Percentiles rank a stretch among this genome's conserved stretches.
phyloP scores from a whole-genome alignment of 37 sponge, comb jelly and placozoan genomes.

The Crambe crambe region DNA sequence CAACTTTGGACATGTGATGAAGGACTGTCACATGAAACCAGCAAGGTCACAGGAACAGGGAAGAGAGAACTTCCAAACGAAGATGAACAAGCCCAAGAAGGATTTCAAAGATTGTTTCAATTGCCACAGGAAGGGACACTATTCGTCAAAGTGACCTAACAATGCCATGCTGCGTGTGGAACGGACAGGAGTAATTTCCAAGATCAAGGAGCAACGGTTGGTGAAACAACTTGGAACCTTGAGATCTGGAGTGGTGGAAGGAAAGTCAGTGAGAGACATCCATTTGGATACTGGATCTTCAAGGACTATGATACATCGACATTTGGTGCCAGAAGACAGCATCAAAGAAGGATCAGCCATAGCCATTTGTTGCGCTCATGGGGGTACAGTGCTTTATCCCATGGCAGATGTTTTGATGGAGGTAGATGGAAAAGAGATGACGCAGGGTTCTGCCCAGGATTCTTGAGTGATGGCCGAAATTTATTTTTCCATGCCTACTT shows the following conservation, averaged over 20 bases:
- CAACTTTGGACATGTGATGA: too few relatives aligned
- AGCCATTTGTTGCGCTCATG: constrained; percentile 47
- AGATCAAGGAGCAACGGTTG: too few relatives aligned
- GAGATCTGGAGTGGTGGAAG: constrained; percentile 3
- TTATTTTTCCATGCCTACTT: too few relatives aligned
- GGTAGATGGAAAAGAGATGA: too few relatives aligned
- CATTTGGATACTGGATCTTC: constrained; percentile 30
- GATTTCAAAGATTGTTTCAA: constrained; percentile 5
- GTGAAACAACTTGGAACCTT: too few relatives aligned
- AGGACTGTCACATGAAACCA: too few relatives aligned
- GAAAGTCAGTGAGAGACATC: constrained; percentile 4
- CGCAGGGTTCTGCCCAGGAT: too few relatives aligned
- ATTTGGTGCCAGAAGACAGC: constrained; percentile 40
- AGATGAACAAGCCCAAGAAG: not conserved
- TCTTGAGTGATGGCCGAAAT: too few relatives aligned
- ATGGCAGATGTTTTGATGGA: too few relatives aligned
- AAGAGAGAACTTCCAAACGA: not conserved
- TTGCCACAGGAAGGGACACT: constrained; percentile 28
- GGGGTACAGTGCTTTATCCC: too few relatives aligned
- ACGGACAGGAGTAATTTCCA: too few relatives aligned
- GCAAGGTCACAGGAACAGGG: not conserved
- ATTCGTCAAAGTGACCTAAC: constrained; percentile 1
- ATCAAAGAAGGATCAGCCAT: constrained; percentile 20
- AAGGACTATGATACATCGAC: constrained; percentile 31
- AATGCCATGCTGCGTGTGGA: too few relatives aligned